Percentiles rank a stretch among this genome's conserved stretches.
These are phyloP conservation scores for Syrmaticus mikado DNA, from an alignment of 2,113 vertebrate genomes.

Conservation along the genomic window DNA sequence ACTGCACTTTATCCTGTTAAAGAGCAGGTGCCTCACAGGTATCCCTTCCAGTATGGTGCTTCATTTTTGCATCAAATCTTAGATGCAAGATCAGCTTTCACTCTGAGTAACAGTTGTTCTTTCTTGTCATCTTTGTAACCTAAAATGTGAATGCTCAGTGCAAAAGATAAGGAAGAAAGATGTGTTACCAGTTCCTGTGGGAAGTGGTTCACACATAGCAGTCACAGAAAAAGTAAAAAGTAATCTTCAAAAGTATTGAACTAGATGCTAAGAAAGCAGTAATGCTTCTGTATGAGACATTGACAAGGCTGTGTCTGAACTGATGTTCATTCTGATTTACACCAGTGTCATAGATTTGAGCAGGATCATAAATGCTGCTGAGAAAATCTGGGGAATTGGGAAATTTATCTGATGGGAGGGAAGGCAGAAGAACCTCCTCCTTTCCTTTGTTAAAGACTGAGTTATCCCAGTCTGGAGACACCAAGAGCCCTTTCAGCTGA, in stretches of 20 bases:
- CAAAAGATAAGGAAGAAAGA: not conserved
- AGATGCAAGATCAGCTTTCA: not conserved
- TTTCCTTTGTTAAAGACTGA: not conserved
- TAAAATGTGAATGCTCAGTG: not conserved
- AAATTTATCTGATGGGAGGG: not conserved
- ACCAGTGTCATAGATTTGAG: not conserved
- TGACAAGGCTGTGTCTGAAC: not conserved
- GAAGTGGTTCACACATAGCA: not conserved
- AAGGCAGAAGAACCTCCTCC: not conserved
- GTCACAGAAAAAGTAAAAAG: not conserved
- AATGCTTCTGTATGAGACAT: not conserved
- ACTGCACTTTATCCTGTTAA: not conserved
- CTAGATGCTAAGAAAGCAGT: not conserved
- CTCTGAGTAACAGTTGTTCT: not conserved
- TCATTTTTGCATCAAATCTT: not conserved
- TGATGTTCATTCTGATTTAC: not conserved
- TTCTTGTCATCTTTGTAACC: accelerated
- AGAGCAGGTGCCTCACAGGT: not conserved
- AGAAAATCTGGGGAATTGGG: not conserved
- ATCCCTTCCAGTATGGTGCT: not conserved
- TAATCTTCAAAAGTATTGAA: not conserved
- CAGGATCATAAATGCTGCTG: not conserved
- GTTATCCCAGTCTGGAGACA: not conserved
- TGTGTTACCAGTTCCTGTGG: not conserved
- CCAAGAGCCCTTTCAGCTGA: not conserved